Evolutionary conservation across 2,797 vertebrate species (phyloP), one percentile per base, ranked within the genome.

Genomic region (Hippopotamyrus pictus): DNA sequence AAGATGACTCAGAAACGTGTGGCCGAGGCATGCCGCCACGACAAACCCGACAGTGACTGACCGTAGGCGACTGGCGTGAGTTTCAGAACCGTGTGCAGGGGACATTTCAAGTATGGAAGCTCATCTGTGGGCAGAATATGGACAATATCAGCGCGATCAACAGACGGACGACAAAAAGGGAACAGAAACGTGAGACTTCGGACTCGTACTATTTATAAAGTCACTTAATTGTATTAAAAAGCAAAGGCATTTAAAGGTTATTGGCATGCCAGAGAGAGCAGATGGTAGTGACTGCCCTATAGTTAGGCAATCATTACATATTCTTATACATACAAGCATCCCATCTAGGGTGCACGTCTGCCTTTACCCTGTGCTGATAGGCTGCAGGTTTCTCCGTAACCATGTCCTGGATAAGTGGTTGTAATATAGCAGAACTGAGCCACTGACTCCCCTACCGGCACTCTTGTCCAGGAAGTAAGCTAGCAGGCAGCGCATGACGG

Each of bases 401-500:
- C 37, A 22, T 46, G 41, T 44, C 41, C 76, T 44, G 76, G 41
- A 76, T 37, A 41, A 41, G 33, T 76, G 33, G 14, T 37, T 76
- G 33, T 37, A 37, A 17, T 76, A 8, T 44, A 82, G 19, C 41
- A 82, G 76, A 22, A 65, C 6, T 44, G 53, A 17, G 9, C 11
- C 12, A 50, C 25, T 59, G 76, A 22, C 57, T 37, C 12, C 6
- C 90, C 91, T 93, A 98, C 97, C 92, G 91, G 97, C 95, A 22
- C 94, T 97, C 92, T 99, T 98, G 93, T 98, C 97, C 91, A 98
- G 94, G 94, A 98, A 98, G 92, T 99, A 99, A 1, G 98, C 98
- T 54, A 99, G 94, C 91, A 99, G 95, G 92, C 98, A 99, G 3
- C 98, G 94, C 97, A 98, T 98, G 3, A 98, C 97, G 0, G 97